A percentile compares a stretch with the other conserved stretches of the same genome.
These are phyloP conservation scores for Prosapia bicincta DNA, from an alignment of 2,888 invertebrate genomes.

Conservation along the genomic window DNA sequence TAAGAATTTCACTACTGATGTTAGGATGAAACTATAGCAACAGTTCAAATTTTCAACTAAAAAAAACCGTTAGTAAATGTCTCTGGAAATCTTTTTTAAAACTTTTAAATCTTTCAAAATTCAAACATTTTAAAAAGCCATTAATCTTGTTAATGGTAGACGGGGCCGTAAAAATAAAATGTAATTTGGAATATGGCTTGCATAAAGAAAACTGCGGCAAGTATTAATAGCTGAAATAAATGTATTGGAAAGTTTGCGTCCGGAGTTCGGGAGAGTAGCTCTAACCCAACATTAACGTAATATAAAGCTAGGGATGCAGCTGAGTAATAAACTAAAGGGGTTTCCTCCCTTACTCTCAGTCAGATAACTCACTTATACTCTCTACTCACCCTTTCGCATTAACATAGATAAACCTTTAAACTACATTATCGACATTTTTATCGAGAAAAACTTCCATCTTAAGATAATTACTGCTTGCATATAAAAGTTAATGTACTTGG, in stretches of 20 bases:
- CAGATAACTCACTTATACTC: neutral
- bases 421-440: neutral
- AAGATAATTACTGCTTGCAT: neutral
- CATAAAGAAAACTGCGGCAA: neutral
- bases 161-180: neutral
- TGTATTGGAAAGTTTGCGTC: neutral
- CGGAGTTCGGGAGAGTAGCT: neutral
- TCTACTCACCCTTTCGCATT: neutral
- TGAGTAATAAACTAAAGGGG: neutral
- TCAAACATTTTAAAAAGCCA: neutral
- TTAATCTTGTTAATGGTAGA: neutral
- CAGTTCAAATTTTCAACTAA: too few relatives aligned
- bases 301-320: slow-evolving; percentile 1
- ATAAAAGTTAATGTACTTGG: too few relatives aligned
- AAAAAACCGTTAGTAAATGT: too few relatives aligned
- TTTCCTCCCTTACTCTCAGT: neutral
- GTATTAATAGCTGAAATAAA: neutral
- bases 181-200: neutral
- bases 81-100: too few relatives aligned
- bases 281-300: neutral
- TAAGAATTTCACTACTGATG: too few relatives aligned
- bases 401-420: neutral
- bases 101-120: neutral
- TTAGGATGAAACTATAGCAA: too few relatives aligned
- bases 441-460: neutral